Evolutionary conservation across 1,140 invertebrate species (phyloP).

Genomic region (Periplaneta americana): DNA sequence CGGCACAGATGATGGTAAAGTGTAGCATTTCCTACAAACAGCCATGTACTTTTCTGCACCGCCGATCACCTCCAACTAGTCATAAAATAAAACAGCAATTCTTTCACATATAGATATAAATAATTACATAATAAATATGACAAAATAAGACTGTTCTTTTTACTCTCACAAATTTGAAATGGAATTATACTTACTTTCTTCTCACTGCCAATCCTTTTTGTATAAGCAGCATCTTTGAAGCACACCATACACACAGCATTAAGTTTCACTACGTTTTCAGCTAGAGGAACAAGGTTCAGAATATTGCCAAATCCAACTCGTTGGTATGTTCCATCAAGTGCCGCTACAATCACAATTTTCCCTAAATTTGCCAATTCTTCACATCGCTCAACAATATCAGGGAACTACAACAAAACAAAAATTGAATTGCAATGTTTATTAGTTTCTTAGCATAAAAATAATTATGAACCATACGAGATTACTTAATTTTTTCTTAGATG

Average conservation of each 20-base stretch:
- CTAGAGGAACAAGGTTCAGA: conserved; percentile 53
- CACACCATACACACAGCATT: conserved; percentile 57
- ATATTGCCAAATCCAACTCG: conserved; percentile 53
- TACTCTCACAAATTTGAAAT: too few species aligned
- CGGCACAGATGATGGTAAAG: background rate
- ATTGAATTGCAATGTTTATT: too few species aligned
- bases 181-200: conserved; percentile 35
- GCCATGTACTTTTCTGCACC: conserved; percentile 57
- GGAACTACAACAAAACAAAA: conserved; percentile 45
- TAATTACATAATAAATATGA: background rate
- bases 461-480: too few species aligned
- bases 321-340: conserved; percentile 56
- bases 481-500: too few species aligned
- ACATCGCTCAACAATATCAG: conserved; percentile 51
- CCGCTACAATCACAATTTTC: conserved; percentile 58
- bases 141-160: background rate
- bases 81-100: background rate
- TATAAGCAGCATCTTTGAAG: conserved; percentile 52
- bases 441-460: too few species aligned
- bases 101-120: background rate
- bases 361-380: conserved; percentile 53
- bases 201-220: conserved; percentile 47
- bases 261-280: conserved; percentile 57
- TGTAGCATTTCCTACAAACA: conserved; percentile 50
- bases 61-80: conserved; percentile 55